Evolutionary conservation across 2,797 vertebrate species (phyloP), one percentile per base, ranked within the genome.

Genomic region (Thunnus albacares): DNA sequence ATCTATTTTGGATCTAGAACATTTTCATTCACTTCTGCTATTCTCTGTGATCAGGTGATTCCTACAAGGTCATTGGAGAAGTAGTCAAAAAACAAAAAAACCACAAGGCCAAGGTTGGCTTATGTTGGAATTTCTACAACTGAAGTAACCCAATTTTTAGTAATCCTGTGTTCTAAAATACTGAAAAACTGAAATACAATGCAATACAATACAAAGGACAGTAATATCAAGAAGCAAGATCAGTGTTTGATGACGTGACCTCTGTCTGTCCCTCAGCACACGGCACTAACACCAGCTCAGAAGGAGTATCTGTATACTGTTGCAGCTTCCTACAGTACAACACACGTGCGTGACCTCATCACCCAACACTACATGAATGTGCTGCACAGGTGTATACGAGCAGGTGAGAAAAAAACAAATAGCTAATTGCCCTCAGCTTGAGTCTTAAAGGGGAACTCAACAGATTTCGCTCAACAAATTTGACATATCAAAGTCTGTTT

Each of bases 291-390:
- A 2, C 90, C 87, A 4, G 94, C 94, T 59, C 95, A 96, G 92
- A 95, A 86, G 87, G 85, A 72, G 22, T 96, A 93, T 60, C 88
- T 96, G 79, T 89, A 79, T 88, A 89, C 82, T 64, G 75, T 95
- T 5, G 92, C 92, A 24, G 92, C 93, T 14, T 90, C 93, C 10
- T 89, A 91, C 82, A 94, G 93, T 17, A 20, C 87, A 0, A 90
- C 90, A 45, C 92, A 85, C 5, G 90, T 94, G 67, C 90, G 85
- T 22, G 63, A 59, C 33, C 68, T 96, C 82, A 91, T 96, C 86
- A 90, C 89, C 41, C 93, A 87, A 22, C 95, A 96, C 64, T 96
- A 96, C 71, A 58, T 95, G 84, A 95, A 94, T 0, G 82, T 94
- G 49, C 76, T 94, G 70, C 91, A 93, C 81, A 87, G 81, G 66